Conservation (phyloP, 92 coral and sea anemone genomes). For the Phymanthus crucifer region DNA sequence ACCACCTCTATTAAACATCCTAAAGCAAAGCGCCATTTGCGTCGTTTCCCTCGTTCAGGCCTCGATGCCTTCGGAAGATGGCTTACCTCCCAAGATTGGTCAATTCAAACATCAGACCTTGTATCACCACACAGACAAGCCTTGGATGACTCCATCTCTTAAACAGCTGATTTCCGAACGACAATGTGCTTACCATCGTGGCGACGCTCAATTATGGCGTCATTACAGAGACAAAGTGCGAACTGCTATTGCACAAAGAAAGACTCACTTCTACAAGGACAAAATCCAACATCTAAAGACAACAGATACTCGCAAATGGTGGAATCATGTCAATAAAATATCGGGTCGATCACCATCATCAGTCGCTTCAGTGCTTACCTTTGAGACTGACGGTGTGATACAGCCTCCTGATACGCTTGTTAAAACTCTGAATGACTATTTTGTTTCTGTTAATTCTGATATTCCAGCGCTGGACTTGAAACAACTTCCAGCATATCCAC, state of each 20-base stretch:
- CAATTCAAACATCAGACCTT: neutral
- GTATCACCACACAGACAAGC: neutral
- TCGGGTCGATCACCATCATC: neutral
- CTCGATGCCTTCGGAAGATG: neutral
- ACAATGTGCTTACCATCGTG: no score
- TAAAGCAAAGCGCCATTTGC: neutral
- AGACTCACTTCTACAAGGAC: no score
- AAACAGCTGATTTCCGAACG: no score
- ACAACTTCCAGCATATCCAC: conserved; percentile 43
- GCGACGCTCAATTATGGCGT: neutral
- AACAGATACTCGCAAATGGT: neutral
- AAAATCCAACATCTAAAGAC: no score
- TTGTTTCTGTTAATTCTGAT: conserved; percentile 39
- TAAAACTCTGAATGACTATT: neutral
- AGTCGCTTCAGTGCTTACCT: neutral
- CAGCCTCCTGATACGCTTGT: neutral
- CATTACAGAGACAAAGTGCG: neutral
- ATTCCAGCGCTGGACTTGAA: conserved; percentile 40
- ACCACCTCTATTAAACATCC: neutral
- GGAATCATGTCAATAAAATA: neutral
- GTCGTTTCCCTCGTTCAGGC: neutral
- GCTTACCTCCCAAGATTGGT: neutral
- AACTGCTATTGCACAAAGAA: no score
- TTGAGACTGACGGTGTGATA: neutral
- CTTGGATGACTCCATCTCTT: no score